These are phyloP conservation scores for cattle (Bos taurus) DNA, from an alignment of 2,113 vertebrate genomes.

Conservation along the genomic window ARS-UCD2.0 NC_037328.1:6530501-6531000, in stretches of 20 bases:
- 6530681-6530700: constrained; percentile 53
- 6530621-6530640: background rate
- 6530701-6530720: constrained; percentile 58
- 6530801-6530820: background rate
- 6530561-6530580: background rate
- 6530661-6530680: background rate
- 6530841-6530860: background rate
- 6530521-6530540: constrained; percentile 27
- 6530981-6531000: background rate
- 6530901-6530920: constrained; percentile 2
- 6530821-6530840: background rate
- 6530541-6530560: background rate
- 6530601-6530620: background rate
- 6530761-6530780: constrained; percentile 12
- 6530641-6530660: background rate
- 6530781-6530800: constrained; percentile 19
- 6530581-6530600: background rate
- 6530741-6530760: constrained; percentile 11
- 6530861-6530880: background rate
- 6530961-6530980: background rate
- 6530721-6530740: constrained; percentile 42
- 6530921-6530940: constrained; percentile 1
- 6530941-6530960: background rate
- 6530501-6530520: constrained; percentile 7
- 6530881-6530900: constrained; percentile 15